Evolutionary conservation across 1,140 invertebrate genomes (phyloP), one percentile per base, ranked within the genome.

Genomic region (Leptinotarsa defecta): DNA sequence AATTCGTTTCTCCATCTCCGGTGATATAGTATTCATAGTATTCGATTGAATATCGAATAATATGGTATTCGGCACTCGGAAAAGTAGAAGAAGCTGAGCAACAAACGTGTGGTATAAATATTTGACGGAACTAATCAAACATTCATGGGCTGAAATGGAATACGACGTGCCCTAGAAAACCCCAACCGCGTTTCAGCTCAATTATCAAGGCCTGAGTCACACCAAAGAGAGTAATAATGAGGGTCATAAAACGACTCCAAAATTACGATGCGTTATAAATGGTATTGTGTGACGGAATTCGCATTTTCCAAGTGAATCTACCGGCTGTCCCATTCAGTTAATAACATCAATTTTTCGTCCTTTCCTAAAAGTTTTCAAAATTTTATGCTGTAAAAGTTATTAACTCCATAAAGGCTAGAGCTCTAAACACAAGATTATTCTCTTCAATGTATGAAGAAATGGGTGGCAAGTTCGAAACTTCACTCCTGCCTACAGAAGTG

Each of bases 101-200:
- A 57, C 52, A 65, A 65, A 65, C 64, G 20, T 65, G 64, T 20
- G 27, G 27, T 65, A 65, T 65, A 65, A 65, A 65, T 65, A 65
- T 65, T 65, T 65, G 64, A 65, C 20, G 20, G 17, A 34, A 19
- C 20, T 34, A 22, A 65, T 65, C 17, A 65, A 65, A 65, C 64
- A 65, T 65, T 65, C 64, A 65, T 20, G 20, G 64, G 8, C 22
- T 22, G 64, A 65, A 65, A 65, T 65, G 64, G 64, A 65, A 65
- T 65, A 65, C 64, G 64, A 65, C 64, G 27, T 24, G 64, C 64
- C 64, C 64, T 20, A 65, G 64, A 27, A 65, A 65, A 34, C 27
- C 27, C 64, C 20, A 22, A 34, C 20, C 20, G 64, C 27, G 20
- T 65, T 65, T 65, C 64, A 34, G 64, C 27, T 65, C 64, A 22